phyloP scores from a whole-genome alignment of 2,888 invertebrate genomes.

The Chorisops tibialis region DNA sequence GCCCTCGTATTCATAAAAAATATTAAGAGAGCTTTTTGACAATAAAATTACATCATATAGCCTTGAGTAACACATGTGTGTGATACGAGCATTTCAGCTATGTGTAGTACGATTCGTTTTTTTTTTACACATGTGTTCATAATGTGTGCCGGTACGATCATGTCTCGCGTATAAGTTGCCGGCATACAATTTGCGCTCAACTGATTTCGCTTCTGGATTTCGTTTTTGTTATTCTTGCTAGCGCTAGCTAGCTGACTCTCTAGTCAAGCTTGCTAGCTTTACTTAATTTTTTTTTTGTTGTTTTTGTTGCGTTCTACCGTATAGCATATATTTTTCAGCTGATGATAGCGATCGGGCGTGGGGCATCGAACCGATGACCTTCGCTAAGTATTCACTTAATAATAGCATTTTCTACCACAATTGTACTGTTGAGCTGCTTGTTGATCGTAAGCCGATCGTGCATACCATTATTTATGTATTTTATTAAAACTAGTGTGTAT shows the following conservation, averaged over 20 bases:
- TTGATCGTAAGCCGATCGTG: neutral
- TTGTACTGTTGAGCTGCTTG: neutral
- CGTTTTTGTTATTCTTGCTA: neutral
- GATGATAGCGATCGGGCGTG: slow-evolving; percentile 7
- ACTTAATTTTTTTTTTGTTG: too few species aligned
- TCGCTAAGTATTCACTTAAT: slow-evolving; percentile 31
- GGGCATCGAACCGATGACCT: slow-evolving; percentile 34
- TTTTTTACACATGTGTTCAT: too few species aligned
- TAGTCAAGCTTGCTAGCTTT: too few species aligned
- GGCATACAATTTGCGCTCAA: too few species aligned
- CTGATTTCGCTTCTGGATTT: too few species aligned
- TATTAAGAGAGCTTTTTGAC: slow-evolving; percentile 18
- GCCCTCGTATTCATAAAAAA: neutral
- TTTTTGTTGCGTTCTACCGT: neutral
- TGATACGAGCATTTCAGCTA: too few species aligned
- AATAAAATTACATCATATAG: slow-evolving; percentile 21
- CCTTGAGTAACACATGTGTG: slow-evolving; percentile 13
- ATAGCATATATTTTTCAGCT: slow-evolving; percentile 11
- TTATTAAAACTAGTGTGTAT: too few species aligned
- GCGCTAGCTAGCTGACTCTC: slow-evolving; percentile 4
- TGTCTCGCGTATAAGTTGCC: too few species aligned
- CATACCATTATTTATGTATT: neutral
- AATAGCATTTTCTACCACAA: slow-evolving; percentile 24
- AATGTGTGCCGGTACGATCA: too few species aligned
- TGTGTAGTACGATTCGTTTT: too few species aligned